phyloP scores from a whole-genome alignment of 35 echinoderm and acorn worm species.

The Ptychodera flava region DNA sequence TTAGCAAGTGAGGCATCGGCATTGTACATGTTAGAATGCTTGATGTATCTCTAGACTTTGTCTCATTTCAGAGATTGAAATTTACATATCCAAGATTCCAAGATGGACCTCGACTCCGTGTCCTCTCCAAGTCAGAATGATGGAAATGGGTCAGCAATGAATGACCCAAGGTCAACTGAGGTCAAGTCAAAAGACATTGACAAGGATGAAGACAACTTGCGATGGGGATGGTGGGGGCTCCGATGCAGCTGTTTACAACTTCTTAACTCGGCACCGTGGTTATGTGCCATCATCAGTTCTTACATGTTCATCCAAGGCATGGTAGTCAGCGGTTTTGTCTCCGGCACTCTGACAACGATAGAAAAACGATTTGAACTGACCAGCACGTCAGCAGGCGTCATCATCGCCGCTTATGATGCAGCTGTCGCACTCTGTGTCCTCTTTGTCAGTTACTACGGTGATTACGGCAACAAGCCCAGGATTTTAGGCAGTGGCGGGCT shows the following conservation, averaged over 20 bases:
- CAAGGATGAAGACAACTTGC: neutral
- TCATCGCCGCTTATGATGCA: conserved; percentile 42
- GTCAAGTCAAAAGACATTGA: neutral
- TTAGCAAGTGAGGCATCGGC: no score
- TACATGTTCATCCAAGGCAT: conserved; percentile 18
- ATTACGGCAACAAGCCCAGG: conserved; percentile 53
- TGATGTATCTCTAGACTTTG: no score
- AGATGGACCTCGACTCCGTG: no score
- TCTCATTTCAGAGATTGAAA: no score
- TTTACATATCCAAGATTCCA: no score
- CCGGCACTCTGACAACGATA: conserved; percentile 40
- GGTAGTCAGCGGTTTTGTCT: conserved; percentile 42
- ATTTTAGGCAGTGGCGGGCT: conserved; percentile 29
- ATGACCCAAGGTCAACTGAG: neutral
- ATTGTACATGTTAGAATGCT: no score
- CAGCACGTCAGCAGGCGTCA: conserved; percentile 38
- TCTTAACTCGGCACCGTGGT: neutral
- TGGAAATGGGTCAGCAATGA: neutral
- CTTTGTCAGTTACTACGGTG: conserved; percentile 54
- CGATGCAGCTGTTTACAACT: neutral
- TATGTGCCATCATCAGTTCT: neutral
- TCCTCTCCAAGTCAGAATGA: neutral
- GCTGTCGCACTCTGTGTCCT: conserved; percentile 48
- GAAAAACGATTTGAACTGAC: conserved; percentile 56
- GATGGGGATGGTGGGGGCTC: neutral